Percentiles rank a stretch among this genome's conserved stretches.
Conservation (phyloP, 2,113 vertebrate species). For the Pelvicachromis taeniatus region DNA sequence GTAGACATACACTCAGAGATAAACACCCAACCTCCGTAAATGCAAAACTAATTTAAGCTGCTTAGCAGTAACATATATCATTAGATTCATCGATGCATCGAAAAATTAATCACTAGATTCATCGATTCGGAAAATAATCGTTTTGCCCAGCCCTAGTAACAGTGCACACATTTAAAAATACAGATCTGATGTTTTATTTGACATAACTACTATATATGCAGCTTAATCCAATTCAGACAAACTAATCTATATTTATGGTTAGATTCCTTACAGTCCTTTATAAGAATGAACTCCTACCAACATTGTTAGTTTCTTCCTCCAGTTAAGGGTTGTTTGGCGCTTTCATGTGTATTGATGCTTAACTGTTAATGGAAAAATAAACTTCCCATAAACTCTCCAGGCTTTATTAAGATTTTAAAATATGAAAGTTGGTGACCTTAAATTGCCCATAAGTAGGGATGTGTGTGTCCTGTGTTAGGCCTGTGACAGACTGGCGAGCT, state of each 20-base stretch:
- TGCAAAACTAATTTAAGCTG: too few relatives aligned
- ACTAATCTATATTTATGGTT: neutral
- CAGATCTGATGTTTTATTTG: neutral
- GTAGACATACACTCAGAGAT: too few relatives aligned
- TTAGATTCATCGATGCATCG: too few relatives aligned
- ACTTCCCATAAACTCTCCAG: neutral
- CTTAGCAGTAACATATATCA: too few relatives aligned
- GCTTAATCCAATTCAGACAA: neutral
- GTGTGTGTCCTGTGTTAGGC: neutral
- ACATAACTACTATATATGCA: rapidly evolving
- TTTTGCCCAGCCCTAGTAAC: too few relatives aligned
- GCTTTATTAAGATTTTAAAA: neutral
- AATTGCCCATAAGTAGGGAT: rapidly evolving
- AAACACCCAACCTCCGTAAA: too few relatives aligned
- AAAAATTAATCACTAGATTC: too few relatives aligned
- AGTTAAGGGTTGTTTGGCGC: neutral
- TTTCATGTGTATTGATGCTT: neutral
- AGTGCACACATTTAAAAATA: neutral
- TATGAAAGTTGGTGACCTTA: too few relatives aligned
- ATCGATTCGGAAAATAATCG: too few relatives aligned
- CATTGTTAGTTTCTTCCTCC: neutral
- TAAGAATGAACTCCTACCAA: neutral
- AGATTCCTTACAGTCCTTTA: neutral
- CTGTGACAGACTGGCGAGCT: neutral
- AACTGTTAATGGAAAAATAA: neutral